Evolutionary conservation across 1,140 invertebrate species (phyloP), one percentile per base, ranked within the genome.

Genomic region (Halesus radiatus): DNA sequence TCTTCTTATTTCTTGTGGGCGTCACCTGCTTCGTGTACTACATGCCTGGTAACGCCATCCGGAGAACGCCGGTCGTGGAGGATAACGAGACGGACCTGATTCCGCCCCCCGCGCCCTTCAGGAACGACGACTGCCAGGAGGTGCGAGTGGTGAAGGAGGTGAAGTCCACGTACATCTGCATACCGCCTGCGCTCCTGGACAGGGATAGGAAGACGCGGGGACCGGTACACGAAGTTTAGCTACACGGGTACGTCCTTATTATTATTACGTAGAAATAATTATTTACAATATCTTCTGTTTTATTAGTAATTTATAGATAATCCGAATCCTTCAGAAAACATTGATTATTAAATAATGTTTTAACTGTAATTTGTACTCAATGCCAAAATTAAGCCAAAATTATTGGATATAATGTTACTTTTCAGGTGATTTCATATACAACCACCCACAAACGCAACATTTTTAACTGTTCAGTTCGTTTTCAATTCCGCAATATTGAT

Each of bases 21-120:
- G 93, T 95, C 78, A 95, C 94, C 79, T 95, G 94, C 85, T 89
- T 95, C 81, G 93, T 94, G 83, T 95, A 95, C 87, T 95, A 95
- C 86, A 90, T 95, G 86, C 94, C 94, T 3, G 88, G 88, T 5
- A 84, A 84, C 64, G 86, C 84, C 68, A 85, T 82, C 79, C 84
- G 84, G 80, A 84, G 85, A 23, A 85, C 87, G 64, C n/a, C 75
- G 15, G 85, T 85, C 13, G 85, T 83, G 32, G 87, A 88, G 60
- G 88, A 89, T 32, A 86, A 87, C 37, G 88, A 88, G 1, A 86
- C 85, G 84, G 88, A 89, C 81, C 87, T 90, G 75, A 90, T 90
- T n/a, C 88, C 89, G 0, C 88, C 88, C 2, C 89, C 88, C 0
- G 88, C 88, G 26, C 83, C 88, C 45, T 90, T 90, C 66, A 86